A percentile compares a stretch with the other conserved stretches of the same genome.
Evolutionary conservation across 2,113 vertebrate genomes (phyloP).

Genomic region (Oreochromis aureus): DNA sequence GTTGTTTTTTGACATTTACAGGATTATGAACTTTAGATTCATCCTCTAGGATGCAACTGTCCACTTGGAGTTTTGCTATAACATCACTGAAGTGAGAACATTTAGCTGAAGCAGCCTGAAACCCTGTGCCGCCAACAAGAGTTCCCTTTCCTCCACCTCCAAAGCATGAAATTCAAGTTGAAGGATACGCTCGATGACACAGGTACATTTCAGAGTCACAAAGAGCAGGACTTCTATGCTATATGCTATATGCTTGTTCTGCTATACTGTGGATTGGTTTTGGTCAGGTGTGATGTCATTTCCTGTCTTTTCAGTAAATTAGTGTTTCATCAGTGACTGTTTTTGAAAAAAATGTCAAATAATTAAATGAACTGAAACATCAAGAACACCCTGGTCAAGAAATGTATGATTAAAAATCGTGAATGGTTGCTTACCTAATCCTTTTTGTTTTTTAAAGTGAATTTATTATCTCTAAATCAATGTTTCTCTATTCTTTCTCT

Average conservation of each 20-base stretch:
- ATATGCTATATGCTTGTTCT: fast-evolving
- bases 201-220: background rate
- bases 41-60: background rate
- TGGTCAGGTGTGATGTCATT: fast-evolving
- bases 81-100: background rate
- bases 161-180: background rate
- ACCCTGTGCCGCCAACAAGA: background rate
- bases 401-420: fast-evolving
- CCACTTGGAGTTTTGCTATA: background rate
- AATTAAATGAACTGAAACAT: background rate
- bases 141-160: background rate
- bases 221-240: background rate
- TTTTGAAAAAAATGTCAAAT: background rate
- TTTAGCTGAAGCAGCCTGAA: background rate
- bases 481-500: background rate
- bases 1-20: too few species aligned
- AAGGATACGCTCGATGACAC: fast-evolving
- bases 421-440: background rate
- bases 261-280: background rate
- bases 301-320: background rate
- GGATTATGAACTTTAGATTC: background rate
- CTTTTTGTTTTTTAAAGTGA: background rate
- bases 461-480: background rate
- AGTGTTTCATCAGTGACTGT: background rate
- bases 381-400: background rate